Percentiles rank a stretch among this genome's conserved stretches.
Evolutionary conservation across 2,888 invertebrate genomes (phyloP).

Genomic region (Kryphioiulus occultus): DNA sequence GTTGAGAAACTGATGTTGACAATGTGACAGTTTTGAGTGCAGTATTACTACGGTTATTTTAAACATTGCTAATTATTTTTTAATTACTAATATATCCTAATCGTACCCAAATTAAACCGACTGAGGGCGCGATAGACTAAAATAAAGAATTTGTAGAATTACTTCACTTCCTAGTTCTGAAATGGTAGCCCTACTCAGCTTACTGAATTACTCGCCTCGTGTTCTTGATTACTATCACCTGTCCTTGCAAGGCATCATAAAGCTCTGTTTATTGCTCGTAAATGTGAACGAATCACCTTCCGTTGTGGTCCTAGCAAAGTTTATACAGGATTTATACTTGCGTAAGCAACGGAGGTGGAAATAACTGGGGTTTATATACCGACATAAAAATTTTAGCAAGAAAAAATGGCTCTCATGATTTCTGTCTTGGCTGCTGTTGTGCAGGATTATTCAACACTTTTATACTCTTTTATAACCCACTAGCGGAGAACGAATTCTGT

Average conservation of each 20-base stretch:
- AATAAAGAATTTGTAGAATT: not conserved
- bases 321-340: not conserved
- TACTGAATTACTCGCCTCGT: not conserved
- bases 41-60: too few relatives aligned
- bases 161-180: not conserved
- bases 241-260: slow-evolving; percentile 27
- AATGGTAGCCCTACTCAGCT: not conserved
- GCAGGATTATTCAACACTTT: not conserved
- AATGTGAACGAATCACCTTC: slow-evolving; percentile 10
- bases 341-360: slow-evolving; percentile 13
- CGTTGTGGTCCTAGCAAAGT: not conserved
- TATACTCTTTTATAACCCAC: not conserved
- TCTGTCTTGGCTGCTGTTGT: not conserved
- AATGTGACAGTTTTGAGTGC: too few relatives aligned
- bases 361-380: slow-evolving; percentile 13
- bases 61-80: too few relatives aligned
- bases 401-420: slow-evolving; percentile 17
- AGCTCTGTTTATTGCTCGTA: slow-evolving; percentile 39
- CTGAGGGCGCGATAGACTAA: not conserved
- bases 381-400: not conserved
- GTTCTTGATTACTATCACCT: slow-evolving; percentile 38
- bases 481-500: not conserved
- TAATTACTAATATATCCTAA: too few relatives aligned
- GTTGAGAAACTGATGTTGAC: too few relatives aligned
- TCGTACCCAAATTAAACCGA: too few relatives aligned